Evolutionary conservation across 2,113 vertebrate genomes (phyloP), one percentile per base, ranked within the genome.

Genomic region (Ochotona curzoniae): DNA sequence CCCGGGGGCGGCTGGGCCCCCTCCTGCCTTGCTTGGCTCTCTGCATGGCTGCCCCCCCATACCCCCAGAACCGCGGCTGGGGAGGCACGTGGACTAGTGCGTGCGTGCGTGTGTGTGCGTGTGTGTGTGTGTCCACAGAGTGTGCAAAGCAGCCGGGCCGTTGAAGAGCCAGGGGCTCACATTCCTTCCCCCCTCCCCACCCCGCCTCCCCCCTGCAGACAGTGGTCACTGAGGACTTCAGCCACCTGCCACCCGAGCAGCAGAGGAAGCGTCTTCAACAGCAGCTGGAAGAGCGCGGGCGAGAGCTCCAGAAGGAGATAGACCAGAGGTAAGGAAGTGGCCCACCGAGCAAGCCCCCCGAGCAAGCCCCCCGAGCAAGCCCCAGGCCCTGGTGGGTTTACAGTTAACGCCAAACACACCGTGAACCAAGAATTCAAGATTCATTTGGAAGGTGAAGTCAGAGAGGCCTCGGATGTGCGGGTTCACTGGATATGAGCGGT

Each of bases 221-320:
- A 0, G 96, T 97, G 70, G 96, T 87, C 35, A 97, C 94, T 0
- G 97, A 98, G 83, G 98, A 98, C 57, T 97, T 98, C 61, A 98
- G 98, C 95, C 98, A 98, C 80, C 74, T 98, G 82, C 97, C 98
- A 18, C 98, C 98, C 0, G 97, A 98, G 73, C 97, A 98, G 86
- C 96, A 97, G 91, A 97, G 97, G 28, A 98, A 98, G 66, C 96
- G 97, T 47, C 90, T 98, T 6, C 97, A 97, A 26, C 97, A 98
- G 70, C 97, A 98, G 67, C 54, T 98, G 8, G 97, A 98, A 35
- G 97, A 98, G 1, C 89, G 95, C 2, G 97, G 93, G 28, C 96
- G 96, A 0, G 97, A 98, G 25, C 83, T 98, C 1, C 98, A 98
- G 95, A 98, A 98, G 79, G 97, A 98, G 89, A 49, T 97, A 0